Evolutionary conservation across 2,888 invertebrate genomes (phyloP), one percentile per base, ranked within the genome.

Genomic region (Epistrophe grossulariae): DNA sequence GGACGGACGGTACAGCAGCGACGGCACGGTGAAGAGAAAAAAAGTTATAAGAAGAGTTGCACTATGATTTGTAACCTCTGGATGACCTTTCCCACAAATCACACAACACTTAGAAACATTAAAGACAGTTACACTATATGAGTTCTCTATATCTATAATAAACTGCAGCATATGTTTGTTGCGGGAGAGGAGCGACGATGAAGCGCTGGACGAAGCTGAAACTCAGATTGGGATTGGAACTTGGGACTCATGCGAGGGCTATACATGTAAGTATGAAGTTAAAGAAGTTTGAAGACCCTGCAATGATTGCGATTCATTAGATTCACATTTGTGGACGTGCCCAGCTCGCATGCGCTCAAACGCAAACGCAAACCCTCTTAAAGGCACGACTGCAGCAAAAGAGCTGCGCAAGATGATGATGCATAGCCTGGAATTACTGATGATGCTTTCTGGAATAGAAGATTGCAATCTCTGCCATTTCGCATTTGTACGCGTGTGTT

Each of bases 241-340:
- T 17, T 64, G 50, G 50, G 62, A 70, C 62, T 59, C 68, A 77
- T 80, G 71, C 60, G 70, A 45, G 82, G 82, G 78, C 59, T 73
- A 24, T 24, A 24, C 24, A 24, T 24, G 3, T 24, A 1, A 2
- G 3, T 24, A 48, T 50, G 31, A 50, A 50, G 31, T 45, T 45
- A 45, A 64, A 81, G 19, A 50, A 55, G 40, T 52, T 55, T 70
- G 73, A 64, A 78, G 76, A 79, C 79, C 79, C 79, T 79, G 87
- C 78, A 60, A 87, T 87, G 87, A 87, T 87, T 87, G 87, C 87
- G 87, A 87, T 87, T 87, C 87, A 87, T 87, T 87, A 87, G 87
- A 82, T 87, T 87, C 87, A 87, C 79, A 87, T 87, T 87, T 87
- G 87, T 82, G 87, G 82, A 87, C 87, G 87, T 87, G 87, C 70